phyloP scores from a whole-genome alignment of 2,888 invertebrate species.

The Tenthredo mesomela region DNA sequence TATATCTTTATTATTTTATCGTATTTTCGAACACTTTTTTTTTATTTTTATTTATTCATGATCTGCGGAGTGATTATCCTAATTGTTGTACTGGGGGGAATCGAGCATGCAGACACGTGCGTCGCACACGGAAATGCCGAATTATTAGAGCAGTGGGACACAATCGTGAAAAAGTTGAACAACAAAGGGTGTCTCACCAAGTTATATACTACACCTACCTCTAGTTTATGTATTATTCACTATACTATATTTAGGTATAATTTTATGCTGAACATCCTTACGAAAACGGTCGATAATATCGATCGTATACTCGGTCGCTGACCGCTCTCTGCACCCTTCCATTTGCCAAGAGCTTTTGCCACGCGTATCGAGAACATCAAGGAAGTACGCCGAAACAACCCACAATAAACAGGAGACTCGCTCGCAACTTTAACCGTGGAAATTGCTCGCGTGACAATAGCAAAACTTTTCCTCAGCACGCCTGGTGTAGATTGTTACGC shows the following conservation, averaged over 20 bases:
- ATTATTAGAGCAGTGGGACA: constrained; percentile 20
- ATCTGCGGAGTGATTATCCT: constrained; percentile 17
- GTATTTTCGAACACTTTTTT: background rate
- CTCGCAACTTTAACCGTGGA: constrained; percentile 1
- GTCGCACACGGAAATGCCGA: constrained; percentile 19
- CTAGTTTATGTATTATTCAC: background rate
- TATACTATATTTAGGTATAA: background rate
- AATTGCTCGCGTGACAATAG: constrained; percentile 48
- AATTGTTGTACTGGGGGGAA: constrained; percentile 12
- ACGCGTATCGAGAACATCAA: constrained; percentile 29
- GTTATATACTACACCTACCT: background rate
- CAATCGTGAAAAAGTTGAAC: constrained; percentile 18
- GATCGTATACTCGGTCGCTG: constrained; percentile 45
- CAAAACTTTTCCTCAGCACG: constrained; percentile 42
- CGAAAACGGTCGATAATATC: constrained; percentile 36
- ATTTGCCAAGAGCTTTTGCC: constrained; percentile 27
- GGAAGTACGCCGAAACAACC: constrained; percentile 19
- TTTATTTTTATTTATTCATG: constrained; percentile 24
- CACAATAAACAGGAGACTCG: constrained; percentile 14
- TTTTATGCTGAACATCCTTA: constrained; percentile 27
- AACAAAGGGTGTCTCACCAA: background rate
- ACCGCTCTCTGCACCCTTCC: constrained; percentile 25
- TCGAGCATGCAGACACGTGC: constrained; percentile 27
- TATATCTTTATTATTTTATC: background rate
- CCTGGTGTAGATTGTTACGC: background rate